A percentile compares a stretch with the other conserved stretches of the same genome.
These are phyloP conservation scores for Steatornis caripensis DNA, from an alignment of 2,113 vertebrate species.

Conservation along the genomic window DNA sequence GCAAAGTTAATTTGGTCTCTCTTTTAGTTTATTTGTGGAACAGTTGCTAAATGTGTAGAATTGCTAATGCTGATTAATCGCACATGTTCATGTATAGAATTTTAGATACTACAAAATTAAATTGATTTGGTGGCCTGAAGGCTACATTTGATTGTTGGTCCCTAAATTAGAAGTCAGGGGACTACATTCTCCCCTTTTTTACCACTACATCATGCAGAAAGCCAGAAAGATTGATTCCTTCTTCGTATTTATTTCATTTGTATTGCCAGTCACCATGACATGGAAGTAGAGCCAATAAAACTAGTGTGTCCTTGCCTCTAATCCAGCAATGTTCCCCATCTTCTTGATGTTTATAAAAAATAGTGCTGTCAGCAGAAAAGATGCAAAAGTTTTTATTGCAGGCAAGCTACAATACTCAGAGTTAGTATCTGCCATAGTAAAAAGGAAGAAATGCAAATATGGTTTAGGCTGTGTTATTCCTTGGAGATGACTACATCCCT, in stretches of 20 bases:
- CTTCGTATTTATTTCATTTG: neutral
- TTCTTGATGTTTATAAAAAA: neutral
- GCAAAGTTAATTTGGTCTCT: neutral
- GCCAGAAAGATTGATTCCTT: neutral
- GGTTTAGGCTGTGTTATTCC: neutral
- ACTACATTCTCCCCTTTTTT: neutral
- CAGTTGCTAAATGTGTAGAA: neutral
- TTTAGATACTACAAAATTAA: neutral
- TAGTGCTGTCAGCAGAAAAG: neutral
- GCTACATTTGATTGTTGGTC: neutral
- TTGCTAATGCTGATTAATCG: neutral
- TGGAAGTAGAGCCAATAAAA: neutral
- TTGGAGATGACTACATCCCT: neutral
- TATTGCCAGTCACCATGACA: rapidly evolving
- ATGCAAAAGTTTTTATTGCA: neutral
- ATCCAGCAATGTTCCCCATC: neutral
- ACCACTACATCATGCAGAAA: neutral
- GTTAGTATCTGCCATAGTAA: neutral
- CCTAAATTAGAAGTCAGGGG: neutral
- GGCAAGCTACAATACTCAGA: neutral
- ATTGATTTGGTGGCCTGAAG: neutral
- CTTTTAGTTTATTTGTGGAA: neutral
- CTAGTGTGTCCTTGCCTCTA: neutral
- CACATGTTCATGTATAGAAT: neutral
- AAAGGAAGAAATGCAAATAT: neutral